Percentiles rank a stretch among this genome's conserved stretches.
Conservation (phyloP, 1,140 invertebrate species). For the Bemisia tabaci region DNA sequence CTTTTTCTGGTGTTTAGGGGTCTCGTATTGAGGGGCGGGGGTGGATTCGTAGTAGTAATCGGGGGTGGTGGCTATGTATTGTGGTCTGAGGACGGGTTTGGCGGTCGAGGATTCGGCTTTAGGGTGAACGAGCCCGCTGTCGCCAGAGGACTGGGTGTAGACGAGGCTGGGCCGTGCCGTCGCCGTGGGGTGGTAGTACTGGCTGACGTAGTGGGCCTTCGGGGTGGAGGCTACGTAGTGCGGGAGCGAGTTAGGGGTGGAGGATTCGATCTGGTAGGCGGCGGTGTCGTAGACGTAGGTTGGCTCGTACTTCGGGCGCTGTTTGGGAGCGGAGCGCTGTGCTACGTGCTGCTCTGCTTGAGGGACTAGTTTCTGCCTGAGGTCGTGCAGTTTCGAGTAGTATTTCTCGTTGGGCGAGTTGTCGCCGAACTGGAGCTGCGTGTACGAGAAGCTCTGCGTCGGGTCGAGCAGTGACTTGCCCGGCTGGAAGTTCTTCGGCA, state of each 20-base stretch:
- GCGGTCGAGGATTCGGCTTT: not conserved
- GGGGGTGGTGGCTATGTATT: not conserved
- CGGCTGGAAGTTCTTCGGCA: not conserved
- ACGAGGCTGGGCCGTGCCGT: not conserved
- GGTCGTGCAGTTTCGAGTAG: not conserved
- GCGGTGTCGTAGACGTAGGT: not conserved
- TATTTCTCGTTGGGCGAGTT: not conserved
- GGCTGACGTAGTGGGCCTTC: not conserved
- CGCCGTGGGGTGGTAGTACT: not conserved
- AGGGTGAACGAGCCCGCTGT: not conserved
- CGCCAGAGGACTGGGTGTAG: not conserved
- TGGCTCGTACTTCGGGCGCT: not conserved
- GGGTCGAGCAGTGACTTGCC: not conserved
- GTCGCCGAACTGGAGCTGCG: not conserved
- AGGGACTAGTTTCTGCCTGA: not conserved
- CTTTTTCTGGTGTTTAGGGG: not conserved
- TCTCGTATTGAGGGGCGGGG: not conserved
- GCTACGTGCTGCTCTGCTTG: not conserved
- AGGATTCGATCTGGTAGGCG: not conserved
- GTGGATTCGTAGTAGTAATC: not conserved
- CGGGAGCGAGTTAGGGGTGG: not conserved
- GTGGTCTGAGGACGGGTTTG: not conserved
- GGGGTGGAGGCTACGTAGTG: not conserved
- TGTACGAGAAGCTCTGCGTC: not conserved
- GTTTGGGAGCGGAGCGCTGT: not conserved